Evolutionary conservation across 2,888 invertebrate species (phyloP), one percentile per base, ranked within the genome.

Genomic region (Rhamphomyia laevipes): DNA sequence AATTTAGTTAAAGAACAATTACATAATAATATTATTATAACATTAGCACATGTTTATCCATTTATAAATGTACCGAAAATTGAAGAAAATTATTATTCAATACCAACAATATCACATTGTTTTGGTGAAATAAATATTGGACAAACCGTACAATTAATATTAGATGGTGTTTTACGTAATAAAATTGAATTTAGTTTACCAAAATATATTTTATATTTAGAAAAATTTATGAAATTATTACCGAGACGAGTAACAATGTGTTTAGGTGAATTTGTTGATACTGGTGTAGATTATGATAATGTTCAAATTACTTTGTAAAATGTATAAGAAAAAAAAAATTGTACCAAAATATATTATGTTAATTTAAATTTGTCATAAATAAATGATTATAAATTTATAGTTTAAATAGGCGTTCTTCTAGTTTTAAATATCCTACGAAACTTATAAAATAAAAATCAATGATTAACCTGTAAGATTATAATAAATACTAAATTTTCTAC

Each of bases 131-230:
- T 80, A 58, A 73, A 77, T 30, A 76, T 80, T 1, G 60, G 63
- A 2, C 71, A 74, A 41, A 81, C 80, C 9, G 82, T 81, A 1
- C 62, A 61, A 42, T 72, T 72, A 46, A 78, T 82, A 45, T 64
- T 82, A 16, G 76, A 79, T 40, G 80, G 78, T 23, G 77, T 82
- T 4, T 71, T 80, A 11, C 70, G 78, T 41, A 78, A 81, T 63
- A 76, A 77, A 56, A 73, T 74, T 6, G 78, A 79, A 60, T 76
- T 80, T 21, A 81, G 80, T 37, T 76, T 82, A 11, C 82, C 82
- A 1, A 75, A 75, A 53, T 76, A 78, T 60, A 61, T 80, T 44
- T 60, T 80, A 6, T 77, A 74, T 57, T 65, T 80, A 16, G 78
- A 78, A 5, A 77, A 77, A 56, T 58, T 79, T 6, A 65, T 79